These are phyloP conservation scores for Palloptera scutellata DNA, from an alignment of 2,888 invertebrate species.

Conservation along the genomic window DNA sequence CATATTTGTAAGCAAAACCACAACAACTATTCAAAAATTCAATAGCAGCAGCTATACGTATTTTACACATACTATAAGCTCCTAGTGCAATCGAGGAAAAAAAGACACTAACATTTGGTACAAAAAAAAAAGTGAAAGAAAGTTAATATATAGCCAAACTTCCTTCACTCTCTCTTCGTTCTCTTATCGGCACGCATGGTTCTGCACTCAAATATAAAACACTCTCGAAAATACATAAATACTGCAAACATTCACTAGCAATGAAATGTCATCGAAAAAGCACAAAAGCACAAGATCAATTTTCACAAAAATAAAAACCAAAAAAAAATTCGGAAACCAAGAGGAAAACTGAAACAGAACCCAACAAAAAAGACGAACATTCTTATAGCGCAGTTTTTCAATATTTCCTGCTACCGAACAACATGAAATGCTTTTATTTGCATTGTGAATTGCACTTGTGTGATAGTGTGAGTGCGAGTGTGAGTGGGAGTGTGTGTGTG, in stretches of 20 bases:
- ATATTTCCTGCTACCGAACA: background rate
- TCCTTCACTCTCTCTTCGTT: no score
- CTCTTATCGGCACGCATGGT: no score
- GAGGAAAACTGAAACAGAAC: background rate
- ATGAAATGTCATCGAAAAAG: background rate
- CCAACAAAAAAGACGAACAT: background rate
- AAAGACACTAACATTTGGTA: no score
- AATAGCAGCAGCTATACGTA: no score
- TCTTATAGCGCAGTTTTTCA: no score
- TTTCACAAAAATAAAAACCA: background rate
- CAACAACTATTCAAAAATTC: no score
- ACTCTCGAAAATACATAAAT: slow-evolving; percentile 2
- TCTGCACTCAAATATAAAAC: background rate
- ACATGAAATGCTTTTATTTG: background rate
- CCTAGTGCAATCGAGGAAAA: no score
- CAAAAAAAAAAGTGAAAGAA: no score
- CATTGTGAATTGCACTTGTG: background rate
- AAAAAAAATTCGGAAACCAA: background rate
- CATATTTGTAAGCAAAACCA: no score
- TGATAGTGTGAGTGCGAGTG: background rate
- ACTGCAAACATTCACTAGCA: background rate
- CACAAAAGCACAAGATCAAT: background rate
- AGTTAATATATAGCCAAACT: no score
- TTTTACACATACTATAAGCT: no score
- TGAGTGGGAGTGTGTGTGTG: background rate